Evolutionary conservation across 2,113 vertebrate species (phyloP), one percentile per base, ranked within the genome.

Genomic region (Aviceda subcristata): DNA sequence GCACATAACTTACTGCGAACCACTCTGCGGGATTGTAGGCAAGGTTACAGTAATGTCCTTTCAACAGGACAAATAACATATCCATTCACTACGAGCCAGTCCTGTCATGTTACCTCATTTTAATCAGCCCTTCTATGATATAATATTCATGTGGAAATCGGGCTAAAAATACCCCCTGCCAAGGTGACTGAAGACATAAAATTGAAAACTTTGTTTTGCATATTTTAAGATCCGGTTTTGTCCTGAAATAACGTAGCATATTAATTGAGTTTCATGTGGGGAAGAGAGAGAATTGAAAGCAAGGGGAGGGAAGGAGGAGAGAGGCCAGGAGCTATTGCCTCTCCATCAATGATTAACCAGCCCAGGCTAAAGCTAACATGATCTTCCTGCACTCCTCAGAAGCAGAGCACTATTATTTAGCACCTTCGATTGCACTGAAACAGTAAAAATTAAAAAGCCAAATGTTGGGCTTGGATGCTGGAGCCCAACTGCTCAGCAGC

Each of bases 91-190:
- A 55, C 0, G 2, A 94, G 94, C 89, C 62, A 91, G 57, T 78
- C 71, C 80, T 94, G 92, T 91, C 92, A 85, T 85, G 91, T 88
- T 91, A 90, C 80, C 57, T 95, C 92, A 87, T 94, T 95, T 95
- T 96, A 96, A 97, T 97, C 96, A 95, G 86, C 39, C n/a, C 74
- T 85, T 94, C 96, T 62, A 95, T 92, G 46, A 94, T 87, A 68
- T 50, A 93, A 96, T 95, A 97, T 95, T 95, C 94, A 97, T 92
- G 80, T 88, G 89, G 50, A 96, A 95, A 97, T 92, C 3, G 59
- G 81, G 53, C 81, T 94, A 96, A 96, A 97, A 96, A 95, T 91
- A 96, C 74, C 80, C 89, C 80, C 69, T 85, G 74, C 91, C 94
- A 96, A 95, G 91, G 91, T 94, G 91, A 96, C 62, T 79, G 87